Percentiles rank a stretch among this genome's conserved stretches.
phyloP scores from a whole-genome alignment of 2,113 vertebrate genomes.

The Rynchops niger region DNA sequence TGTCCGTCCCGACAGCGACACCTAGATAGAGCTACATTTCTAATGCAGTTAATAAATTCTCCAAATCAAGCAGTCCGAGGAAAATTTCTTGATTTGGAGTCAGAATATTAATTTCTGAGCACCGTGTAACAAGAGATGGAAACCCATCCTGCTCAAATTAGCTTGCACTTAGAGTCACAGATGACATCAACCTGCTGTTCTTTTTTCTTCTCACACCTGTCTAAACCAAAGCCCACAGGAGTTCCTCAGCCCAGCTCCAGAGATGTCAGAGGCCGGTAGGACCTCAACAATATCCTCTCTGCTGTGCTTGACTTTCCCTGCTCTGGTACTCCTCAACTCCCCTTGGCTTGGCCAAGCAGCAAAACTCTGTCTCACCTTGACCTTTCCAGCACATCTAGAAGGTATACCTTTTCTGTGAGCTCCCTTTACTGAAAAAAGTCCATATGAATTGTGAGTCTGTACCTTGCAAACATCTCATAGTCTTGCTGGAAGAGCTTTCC shows the following conservation, averaged over 20 bases:
- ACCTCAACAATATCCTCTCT: background rate
- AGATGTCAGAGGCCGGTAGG: background rate
- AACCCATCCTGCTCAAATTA: background rate
- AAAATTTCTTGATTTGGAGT: background rate
- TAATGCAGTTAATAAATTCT: background rate
- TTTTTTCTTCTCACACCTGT: background rate
- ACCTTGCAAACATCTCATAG: background rate
- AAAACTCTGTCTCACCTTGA: background rate
- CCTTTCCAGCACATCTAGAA: background rate
- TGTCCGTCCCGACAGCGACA: no score
- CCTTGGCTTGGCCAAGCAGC: background rate
- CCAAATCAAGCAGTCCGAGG: background rate
- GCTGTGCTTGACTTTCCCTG: background rate
- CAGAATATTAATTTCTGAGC: background rate
- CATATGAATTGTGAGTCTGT: background rate
- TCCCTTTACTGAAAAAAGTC: background rate
- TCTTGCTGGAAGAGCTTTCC: background rate
- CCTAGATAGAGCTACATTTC: background rate
- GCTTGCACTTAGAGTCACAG: background rate
- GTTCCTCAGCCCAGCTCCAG: background rate
- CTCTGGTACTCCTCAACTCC: background rate
- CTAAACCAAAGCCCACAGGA: background rate
- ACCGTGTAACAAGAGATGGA: background rate
- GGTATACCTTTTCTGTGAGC: background rate
- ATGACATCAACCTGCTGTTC: background rate